Evolutionary conservation across 1,140 invertebrate genomes (phyloP).

Genomic region (Meloidogyne exigua): DNA sequence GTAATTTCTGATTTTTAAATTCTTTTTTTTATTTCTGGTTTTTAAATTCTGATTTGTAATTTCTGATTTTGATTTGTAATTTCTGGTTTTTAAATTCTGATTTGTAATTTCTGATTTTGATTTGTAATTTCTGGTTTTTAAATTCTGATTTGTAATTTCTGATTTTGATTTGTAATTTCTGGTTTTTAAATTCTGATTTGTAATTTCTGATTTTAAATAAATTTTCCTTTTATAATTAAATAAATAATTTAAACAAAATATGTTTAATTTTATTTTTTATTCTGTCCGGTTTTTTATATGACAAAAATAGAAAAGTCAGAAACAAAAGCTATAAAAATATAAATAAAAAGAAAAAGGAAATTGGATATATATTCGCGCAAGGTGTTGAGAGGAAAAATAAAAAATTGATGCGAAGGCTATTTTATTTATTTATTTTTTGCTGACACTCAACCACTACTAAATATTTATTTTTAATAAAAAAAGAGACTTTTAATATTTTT

Average conservation of each 20-base stretch:
- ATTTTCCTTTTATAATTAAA: background rate
- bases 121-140: no score
- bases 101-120: background rate
- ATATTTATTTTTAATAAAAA: background rate
- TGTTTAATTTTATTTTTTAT: background rate
- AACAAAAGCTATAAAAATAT: background rate
- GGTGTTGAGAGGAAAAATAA: background rate
- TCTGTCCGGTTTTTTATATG: conserved; percentile 2
- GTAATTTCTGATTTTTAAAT: background rate
- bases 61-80: no score
- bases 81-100: no score
- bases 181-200: no score
- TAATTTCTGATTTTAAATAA: background rate
- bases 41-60: background rate
- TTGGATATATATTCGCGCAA: background rate
- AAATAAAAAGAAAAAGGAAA: background rate
- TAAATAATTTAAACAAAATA: background rate
- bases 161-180: background rate
- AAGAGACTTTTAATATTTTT: no score
- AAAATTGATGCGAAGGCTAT: no score
- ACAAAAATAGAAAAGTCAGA: conserved; percentile 19
- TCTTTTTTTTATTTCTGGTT: no score
- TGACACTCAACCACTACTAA: background rate
- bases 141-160: background rate
- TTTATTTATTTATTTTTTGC: background rate